These are phyloP conservation scores for Panthera tigris DNA, from an alignment of 2,113 vertebrate species.

Conservation along the genomic window DNA sequence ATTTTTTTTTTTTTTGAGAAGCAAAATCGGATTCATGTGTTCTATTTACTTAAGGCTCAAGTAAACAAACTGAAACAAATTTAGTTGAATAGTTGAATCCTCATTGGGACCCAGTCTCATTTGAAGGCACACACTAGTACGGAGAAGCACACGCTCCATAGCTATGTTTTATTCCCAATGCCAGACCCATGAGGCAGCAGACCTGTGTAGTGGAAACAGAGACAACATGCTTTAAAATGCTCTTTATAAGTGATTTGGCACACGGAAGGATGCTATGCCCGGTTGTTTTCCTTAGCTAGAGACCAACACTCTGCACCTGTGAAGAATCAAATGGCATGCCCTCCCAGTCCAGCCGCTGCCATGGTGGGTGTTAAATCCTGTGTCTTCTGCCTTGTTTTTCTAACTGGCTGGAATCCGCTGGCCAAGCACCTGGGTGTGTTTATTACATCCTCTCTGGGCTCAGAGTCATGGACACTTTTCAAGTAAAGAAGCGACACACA, in stretches of 20 bases:
- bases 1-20: background rate
- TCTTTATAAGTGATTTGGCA: background rate
- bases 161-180: background rate
- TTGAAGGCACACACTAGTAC: background rate
- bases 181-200: background rate
- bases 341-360: background rate
- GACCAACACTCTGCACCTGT: constrained; percentile 18
- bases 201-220: background rate
- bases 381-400: constrained; percentile 51
- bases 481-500: background rate
- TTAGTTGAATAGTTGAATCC: background rate
- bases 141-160: rapidly evolving
- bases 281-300: background rate
- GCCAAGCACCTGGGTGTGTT: constrained; percentile 19
- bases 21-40: background rate
- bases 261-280: background rate
- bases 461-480: background rate
- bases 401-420: constrained; percentile 61
- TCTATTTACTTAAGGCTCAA: background rate
- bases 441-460: constrained; percentile 64
- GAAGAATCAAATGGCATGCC: background rate
- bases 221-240: background rate
- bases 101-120: background rate
- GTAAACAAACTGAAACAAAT: background rate
- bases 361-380: constrained; percentile 8